Percentiles rank a stretch among this genome's conserved stretches.
Evolutionary conservation across 1,140 invertebrate species (phyloP).

Genomic region (Archegozetes longisetosus): DNA sequence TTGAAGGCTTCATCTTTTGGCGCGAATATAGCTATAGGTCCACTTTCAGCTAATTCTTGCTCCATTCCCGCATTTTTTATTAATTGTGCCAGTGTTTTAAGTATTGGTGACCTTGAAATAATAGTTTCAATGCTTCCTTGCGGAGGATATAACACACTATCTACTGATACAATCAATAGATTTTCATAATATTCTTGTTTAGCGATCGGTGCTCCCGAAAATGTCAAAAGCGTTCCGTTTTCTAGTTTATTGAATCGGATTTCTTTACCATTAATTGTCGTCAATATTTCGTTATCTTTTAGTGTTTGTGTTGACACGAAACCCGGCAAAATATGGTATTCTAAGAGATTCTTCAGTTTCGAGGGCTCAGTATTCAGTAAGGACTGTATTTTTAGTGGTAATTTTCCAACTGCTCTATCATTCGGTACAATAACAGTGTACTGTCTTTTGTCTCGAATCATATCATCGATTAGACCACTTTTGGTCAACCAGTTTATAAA

Average conservation of each 20-base stretch:
- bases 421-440: slow-evolving; percentile 37
- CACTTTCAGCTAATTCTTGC: slow-evolving; percentile 17
- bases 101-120: slow-evolving; percentile 23
- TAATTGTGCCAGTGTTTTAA: slow-evolving; percentile 20
- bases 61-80: slow-evolving; percentile 19
- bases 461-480: not conserved
- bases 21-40: slow-evolving; percentile 27
- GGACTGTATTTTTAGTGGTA: slow-evolving; percentile 20
- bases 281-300: slow-evolving; percentile 24
- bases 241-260: slow-evolving; percentile 27
- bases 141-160: slow-evolving; percentile 29
- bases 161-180: slow-evolving; percentile 28
- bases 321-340: slow-evolving; percentile 29
- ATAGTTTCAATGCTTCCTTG: slow-evolving; percentile 25
- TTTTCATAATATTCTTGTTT: slow-evolving; percentile 26
- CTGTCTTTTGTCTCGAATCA: not conserved
- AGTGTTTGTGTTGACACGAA: slow-evolving; percentile 22
- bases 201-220: slow-evolving; percentile 25
- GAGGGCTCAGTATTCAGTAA: slow-evolving; percentile 19
- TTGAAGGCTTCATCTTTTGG: slow-evolving; percentile 28
- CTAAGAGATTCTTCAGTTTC: slow-evolving; percentile 25
- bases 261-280: slow-evolving; percentile 18
- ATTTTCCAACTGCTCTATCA: slow-evolving; percentile 31
- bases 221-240: slow-evolving; percentile 22
- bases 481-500: slow-evolving; percentile 14